Evolutionary conservation across 35 echinoderm and acorn worm species (phyloP).

Genomic region (Ophioderma brevispina): DNA sequence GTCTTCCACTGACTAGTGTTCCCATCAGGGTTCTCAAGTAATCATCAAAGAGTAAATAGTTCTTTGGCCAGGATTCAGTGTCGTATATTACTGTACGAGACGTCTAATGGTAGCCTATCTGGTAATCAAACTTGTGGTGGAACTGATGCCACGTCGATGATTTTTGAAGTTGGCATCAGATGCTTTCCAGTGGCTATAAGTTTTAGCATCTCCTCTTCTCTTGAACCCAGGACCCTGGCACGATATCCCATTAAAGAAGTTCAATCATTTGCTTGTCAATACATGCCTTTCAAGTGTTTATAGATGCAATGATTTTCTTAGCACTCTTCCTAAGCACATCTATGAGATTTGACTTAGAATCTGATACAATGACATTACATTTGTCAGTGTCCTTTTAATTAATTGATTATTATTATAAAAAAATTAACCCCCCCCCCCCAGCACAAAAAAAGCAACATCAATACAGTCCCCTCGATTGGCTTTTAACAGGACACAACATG

Average conservation of each 20-base stretch:
- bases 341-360: too few relatives aligned
- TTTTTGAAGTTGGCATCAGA: neutral
- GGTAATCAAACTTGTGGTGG: slow-evolving; percentile 41
- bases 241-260: neutral
- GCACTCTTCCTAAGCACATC: too few relatives aligned
- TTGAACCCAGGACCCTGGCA: slow-evolving; percentile 68
- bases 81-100: slow-evolving; percentile 86
- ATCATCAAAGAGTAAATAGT: slow-evolving; percentile 30
- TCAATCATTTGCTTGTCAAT: too few relatives aligned
- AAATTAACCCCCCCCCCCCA: too few relatives aligned
- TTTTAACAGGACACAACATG: too few relatives aligned
- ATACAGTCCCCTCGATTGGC: too few relatives aligned
- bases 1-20: slow-evolving; percentile 77
- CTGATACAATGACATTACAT: too few relatives aligned
- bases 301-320: too few relatives aligned
- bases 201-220: slow-evolving; percentile 73
- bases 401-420: too few relatives aligned
- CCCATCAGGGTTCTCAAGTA: neutral
- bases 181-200: slow-evolving; percentile 24
- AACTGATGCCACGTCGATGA: slow-evolving; percentile 89
- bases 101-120: slow-evolving; percentile 35
- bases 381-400: too few relatives aligned
- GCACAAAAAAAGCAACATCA: too few relatives aligned
- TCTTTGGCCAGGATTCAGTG: slow-evolving; percentile 72
- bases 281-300: too few relatives aligned